Conservation (phyloP, 2,113 vertebrate genomes). For the Condylura cristata region DNA sequence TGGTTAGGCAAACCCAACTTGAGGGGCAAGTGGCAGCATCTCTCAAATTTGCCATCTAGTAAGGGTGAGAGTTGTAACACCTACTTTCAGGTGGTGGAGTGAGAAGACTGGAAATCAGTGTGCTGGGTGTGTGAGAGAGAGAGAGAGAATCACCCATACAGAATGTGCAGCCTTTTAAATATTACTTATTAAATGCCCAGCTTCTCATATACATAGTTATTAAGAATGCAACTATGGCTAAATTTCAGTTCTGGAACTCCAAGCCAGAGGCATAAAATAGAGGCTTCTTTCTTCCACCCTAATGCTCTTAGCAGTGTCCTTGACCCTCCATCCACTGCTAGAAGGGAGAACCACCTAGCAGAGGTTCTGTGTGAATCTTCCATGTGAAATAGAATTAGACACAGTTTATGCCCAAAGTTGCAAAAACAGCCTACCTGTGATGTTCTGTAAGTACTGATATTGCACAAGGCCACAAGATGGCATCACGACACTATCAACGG, state of each 20-base stretch:
- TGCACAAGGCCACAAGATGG: slow-evolving; percentile 3
- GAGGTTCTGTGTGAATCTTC: not conserved
- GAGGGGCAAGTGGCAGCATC: not conserved
- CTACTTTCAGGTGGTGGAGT: not conserved
- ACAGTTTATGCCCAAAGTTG: not conserved
- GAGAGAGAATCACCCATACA: not conserved
- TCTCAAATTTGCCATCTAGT: not conserved
- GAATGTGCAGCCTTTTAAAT: not conserved
- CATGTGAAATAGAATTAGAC: not conserved
- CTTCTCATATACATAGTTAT: not conserved
- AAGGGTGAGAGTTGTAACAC: not conserved
- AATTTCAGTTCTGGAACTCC: not conserved
- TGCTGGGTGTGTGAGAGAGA: not conserved
- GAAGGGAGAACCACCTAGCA: not conserved
- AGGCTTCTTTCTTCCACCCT: not conserved
- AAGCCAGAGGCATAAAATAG: not conserved
- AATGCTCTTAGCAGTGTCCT: not conserved
- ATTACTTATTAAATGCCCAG: not conserved
- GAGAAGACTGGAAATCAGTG: not conserved
- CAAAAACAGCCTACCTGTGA: not conserved
- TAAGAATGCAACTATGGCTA: not conserved
- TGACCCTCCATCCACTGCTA: too few species aligned
- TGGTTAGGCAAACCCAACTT: not conserved
- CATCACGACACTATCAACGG: not conserved
- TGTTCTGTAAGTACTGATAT: not conserved